Conservation (phyloP, 2,888 invertebrate genomes). For the Deladenus siricidicola region DNA sequence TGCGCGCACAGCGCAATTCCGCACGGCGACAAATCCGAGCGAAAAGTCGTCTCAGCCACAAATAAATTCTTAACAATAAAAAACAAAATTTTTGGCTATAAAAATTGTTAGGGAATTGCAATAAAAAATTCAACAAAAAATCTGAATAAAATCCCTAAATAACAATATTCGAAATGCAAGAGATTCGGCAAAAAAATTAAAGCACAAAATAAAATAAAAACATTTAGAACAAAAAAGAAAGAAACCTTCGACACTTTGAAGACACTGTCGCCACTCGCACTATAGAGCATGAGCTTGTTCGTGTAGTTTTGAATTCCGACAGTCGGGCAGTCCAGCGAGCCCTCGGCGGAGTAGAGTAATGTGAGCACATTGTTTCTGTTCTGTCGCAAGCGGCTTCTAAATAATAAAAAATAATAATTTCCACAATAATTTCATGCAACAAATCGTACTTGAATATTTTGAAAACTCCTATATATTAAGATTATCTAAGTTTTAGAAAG, state of each 20-base stretch:
- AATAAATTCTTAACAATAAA: conserved; percentile 25
- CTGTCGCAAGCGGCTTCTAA: conserved; percentile 5
- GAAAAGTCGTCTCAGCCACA: conserved; percentile 28
- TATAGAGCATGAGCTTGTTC: conserved; percentile 29
- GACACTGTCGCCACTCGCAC: conserved; percentile 5
- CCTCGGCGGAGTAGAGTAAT: conserved; percentile 10
- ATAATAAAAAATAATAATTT: background rate
- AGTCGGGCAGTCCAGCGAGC: conserved; percentile 12
- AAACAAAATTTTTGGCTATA: too few relatives aligned
- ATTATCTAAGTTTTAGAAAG: too few relatives aligned
- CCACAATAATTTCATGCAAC: background rate
- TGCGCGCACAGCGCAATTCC: conserved; percentile 42
- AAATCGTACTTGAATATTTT: background rate
- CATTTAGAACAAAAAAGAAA: background rate
- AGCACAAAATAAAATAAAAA: too few relatives aligned
- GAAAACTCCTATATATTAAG: too few relatives aligned
- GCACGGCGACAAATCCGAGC: conserved; percentile 35
- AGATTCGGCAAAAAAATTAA: background rate
- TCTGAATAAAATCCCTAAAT: background rate
- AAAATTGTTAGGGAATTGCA: too few relatives aligned
- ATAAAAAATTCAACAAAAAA: too few relatives aligned
- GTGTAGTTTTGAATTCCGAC: conserved; percentile 30
- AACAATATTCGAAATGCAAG: background rate
- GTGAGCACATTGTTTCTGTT: conserved; percentile 8
- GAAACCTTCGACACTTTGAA: conserved; percentile 9